These are phyloP conservation scores for Notoglanidium macrostoma DNA, from an alignment of 2,797 vertebrate species.

Conservation along the genomic window DNA sequence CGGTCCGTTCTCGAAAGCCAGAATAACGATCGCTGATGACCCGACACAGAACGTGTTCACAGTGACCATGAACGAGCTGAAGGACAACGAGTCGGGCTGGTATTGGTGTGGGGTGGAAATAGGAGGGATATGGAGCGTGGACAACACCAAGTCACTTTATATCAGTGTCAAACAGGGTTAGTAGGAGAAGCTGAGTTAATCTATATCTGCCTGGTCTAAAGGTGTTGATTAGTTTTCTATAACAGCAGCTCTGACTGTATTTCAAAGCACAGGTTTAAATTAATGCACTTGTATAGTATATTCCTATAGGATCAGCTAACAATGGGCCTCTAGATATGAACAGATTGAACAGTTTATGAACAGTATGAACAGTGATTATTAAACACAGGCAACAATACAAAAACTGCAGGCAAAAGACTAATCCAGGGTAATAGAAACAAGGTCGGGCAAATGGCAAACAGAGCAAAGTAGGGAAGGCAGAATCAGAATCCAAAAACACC, in stretches of 20 bases:
- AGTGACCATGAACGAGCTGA: constrained; percentile 70
- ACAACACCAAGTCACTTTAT: constrained; percentile 60
- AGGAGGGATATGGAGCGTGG: constrained; percentile 63
- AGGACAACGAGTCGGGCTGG: constrained; percentile 67
- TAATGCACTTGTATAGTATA: background rate
- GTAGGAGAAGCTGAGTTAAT: constrained; percentile 33
- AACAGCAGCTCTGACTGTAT: background rate
- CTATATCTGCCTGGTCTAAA: background rate
- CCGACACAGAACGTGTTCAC: constrained; percentile 67
- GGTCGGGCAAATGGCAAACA: too few species aligned
- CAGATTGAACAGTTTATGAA: too few species aligned
- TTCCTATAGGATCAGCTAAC: background rate
- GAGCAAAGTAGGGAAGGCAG: too few species aligned
- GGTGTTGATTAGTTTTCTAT: background rate
- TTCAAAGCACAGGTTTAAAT: background rate
- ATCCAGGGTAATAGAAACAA: too few species aligned
- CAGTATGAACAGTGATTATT: too few species aligned
- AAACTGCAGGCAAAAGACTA: too few species aligned
- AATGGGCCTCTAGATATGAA: too few species aligned
- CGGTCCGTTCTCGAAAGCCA: background rate
- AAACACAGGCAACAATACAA: too few species aligned
- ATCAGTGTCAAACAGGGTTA: constrained; percentile 73
- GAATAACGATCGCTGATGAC: constrained; percentile 68
- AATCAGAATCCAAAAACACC: too few species aligned
- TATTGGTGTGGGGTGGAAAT: constrained; percentile 78